These are phyloP conservation scores for Drymodes brunneopygia DNA, from an alignment of 2,113 vertebrate genomes.

Conservation along the genomic window DNA sequence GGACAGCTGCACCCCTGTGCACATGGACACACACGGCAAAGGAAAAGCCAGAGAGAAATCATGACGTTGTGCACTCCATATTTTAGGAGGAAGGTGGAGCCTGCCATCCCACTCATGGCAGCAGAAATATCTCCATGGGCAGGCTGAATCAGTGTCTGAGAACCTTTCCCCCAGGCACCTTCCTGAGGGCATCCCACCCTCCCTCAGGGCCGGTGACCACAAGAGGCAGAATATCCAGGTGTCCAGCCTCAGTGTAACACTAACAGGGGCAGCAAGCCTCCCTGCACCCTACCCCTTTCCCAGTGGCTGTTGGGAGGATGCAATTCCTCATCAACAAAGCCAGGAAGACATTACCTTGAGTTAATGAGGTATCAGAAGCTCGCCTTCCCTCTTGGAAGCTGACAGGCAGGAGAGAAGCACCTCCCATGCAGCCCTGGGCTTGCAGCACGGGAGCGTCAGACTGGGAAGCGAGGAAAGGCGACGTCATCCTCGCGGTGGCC, in stretches of 20 bases:
- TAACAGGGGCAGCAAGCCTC: background rate
- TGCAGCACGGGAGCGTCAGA: slow-evolving; percentile 86
- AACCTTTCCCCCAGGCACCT: background rate
- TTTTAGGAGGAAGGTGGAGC: background rate
- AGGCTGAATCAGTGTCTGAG: background rate
- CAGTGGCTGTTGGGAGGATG: background rate
- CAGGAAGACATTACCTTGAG: slow-evolving; percentile 81
- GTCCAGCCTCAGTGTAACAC: background rate
- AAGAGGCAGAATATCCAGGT: background rate
- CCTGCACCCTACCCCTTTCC: background rate
- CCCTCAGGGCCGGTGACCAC: background rate
- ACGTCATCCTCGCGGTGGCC: slow-evolving; percentile 68
- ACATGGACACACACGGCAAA: background rate
- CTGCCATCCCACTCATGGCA: background rate
- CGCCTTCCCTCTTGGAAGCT: slow-evolving; percentile 95
- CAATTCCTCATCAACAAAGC: background rate
- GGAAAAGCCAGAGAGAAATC: background rate
- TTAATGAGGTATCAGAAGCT: slow-evolving; percentile 95
- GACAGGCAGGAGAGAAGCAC: slow-evolving; percentile 74
- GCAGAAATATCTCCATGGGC: background rate
- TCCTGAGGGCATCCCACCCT: background rate
- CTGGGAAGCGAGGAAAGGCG: slow-evolving; percentile 75
- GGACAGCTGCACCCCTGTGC: background rate
- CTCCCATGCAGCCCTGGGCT: slow-evolving; percentile 79
- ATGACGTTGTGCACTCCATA: background rate